phyloP scores from a whole-genome alignment of 2,797 vertebrate genomes.

The Acanthornis magna region DNA sequence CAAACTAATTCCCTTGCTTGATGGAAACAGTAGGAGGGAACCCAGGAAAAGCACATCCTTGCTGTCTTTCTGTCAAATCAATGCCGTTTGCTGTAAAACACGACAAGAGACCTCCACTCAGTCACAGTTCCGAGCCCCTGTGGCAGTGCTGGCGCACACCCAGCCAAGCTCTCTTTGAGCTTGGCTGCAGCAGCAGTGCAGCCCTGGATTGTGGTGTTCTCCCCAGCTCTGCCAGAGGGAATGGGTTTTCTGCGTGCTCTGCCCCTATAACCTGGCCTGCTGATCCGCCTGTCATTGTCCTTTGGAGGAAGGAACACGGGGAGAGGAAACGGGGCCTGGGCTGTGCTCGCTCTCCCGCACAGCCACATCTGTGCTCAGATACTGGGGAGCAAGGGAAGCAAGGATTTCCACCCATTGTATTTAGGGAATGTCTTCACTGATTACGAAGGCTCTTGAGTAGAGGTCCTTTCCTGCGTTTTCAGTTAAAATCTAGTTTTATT shows the following conservation, averaged over 20 bases:
- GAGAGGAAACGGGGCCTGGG: not conserved
- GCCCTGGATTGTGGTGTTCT: not conserved
- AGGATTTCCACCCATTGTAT: slow-evolving; percentile 60
- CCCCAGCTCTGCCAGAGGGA: not conserved
- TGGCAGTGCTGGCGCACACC: not conserved
- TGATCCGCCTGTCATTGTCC: not conserved
- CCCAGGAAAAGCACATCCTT: not conserved
- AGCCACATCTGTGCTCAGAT: not conserved
- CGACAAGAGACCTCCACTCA: fast-evolving
- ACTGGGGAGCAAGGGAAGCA: not conserved
- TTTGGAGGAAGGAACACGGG: slow-evolving; percentile 9
- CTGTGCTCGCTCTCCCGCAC: not conserved
- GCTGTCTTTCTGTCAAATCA: not conserved
- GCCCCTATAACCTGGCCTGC: not conserved
- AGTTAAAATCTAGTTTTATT: slow-evolving; percentile 7
- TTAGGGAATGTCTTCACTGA: slow-evolving; percentile 24
- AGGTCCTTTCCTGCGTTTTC: slow-evolving; percentile 38
- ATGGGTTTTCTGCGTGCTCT: not conserved
- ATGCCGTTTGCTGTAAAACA: not conserved
- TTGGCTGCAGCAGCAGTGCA: not conserved
- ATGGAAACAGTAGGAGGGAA: not conserved
- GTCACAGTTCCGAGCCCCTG: not conserved
- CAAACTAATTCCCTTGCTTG: not conserved
- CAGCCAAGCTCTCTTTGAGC: not conserved
- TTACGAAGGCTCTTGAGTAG: not conserved